These are phyloP conservation scores for Pipistrellus nathusii DNA, from an alignment of 2,797 vertebrate species.

Conservation along the genomic window DNA sequence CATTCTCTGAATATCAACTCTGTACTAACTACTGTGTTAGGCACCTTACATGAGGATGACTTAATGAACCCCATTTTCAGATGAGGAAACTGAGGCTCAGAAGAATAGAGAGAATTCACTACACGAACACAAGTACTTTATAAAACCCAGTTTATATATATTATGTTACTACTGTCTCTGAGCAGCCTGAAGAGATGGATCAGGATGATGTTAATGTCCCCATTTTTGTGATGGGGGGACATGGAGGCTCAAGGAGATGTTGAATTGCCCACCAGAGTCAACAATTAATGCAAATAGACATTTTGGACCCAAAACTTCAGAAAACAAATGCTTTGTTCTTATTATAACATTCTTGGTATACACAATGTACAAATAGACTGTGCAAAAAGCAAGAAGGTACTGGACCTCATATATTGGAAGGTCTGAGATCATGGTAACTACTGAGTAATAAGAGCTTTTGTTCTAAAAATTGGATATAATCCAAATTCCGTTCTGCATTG, in stretches of 20 bases:
- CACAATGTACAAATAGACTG: not conserved
- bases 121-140: not conserved
- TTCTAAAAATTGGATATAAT: not conserved
- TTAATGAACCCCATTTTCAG: not conserved
- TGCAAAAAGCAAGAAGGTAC: not conserved
- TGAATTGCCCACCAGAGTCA: not conserved
- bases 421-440: not conserved
- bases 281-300: not conserved
- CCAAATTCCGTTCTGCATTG: not conserved
- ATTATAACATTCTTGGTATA: not conserved
- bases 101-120: not conserved
- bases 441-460: not conserved
- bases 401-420: too few species aligned
- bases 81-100: conserved; percentile 15
- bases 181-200: not conserved
- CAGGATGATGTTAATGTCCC: not conserved
- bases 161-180: not conserved
- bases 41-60: not conserved
- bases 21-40: not conserved
- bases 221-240: not conserved
- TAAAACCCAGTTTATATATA: not conserved
- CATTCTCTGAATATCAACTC: not conserved
- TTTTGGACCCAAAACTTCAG: not conserved
- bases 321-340: not conserved
- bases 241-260: not conserved